Percentiles rank a stretch among this genome's conserved stretches.
Conservation (phyloP, 2,113 vertebrate species). For the Rallus limicola region DNA sequence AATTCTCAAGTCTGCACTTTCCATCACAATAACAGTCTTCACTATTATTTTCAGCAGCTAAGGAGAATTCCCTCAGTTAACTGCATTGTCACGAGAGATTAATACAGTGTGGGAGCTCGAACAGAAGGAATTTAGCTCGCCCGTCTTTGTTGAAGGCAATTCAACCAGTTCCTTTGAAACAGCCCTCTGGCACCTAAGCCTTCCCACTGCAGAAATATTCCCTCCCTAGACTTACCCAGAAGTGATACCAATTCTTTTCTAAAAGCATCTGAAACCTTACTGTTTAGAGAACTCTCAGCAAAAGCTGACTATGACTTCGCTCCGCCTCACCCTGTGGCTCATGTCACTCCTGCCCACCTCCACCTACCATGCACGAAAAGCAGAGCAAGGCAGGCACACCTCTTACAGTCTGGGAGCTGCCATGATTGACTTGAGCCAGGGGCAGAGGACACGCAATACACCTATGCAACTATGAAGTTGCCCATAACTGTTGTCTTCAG, state of each 20-base stretch:
- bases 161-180: background rate
- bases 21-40: background rate
- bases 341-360: background rate
- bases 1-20: background rate
- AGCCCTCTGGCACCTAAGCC: background rate
- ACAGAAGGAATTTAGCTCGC: background rate
- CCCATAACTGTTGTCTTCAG: background rate
- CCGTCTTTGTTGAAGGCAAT: background rate
- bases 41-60: background rate
- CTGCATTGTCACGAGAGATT: background rate
- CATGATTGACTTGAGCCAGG: background rate
- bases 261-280: background rate
- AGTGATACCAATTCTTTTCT: background rate
- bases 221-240: background rate
- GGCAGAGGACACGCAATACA: background rate
- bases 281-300: background rate
- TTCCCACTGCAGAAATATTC: background rate
- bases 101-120: background rate
- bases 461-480: background rate
- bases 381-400: background rate
- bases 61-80: background rate
- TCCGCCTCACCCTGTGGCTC: fast-evolving
- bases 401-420: background rate
- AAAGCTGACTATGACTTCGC: background rate
- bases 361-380: no score